phyloP scores from a whole-genome alignment of 2,888 invertebrate species.

The Blastobasis lacticolella region DNA sequence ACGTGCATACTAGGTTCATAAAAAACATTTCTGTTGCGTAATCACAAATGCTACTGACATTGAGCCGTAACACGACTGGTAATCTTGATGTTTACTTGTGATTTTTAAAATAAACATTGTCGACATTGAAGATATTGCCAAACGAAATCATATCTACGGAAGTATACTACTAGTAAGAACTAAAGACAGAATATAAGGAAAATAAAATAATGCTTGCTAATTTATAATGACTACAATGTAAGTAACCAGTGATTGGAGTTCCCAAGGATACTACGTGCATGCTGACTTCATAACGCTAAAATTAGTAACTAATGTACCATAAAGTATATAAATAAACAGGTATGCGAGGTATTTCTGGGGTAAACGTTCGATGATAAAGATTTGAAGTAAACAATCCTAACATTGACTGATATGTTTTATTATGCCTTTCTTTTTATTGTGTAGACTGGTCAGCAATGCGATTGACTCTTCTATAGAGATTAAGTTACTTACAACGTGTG shows the following conservation, averaged over 20 bases:
- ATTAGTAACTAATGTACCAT: constrained; percentile 49
- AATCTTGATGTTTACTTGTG: constrained; percentile 32
- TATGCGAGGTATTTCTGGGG: constrained; percentile 37
- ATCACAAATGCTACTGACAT: constrained; percentile 29
- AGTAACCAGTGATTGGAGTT: constrained; percentile 21
- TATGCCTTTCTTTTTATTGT: background rate
- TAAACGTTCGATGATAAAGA: constrained; percentile 36
- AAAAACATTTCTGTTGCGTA: constrained; percentile 24
- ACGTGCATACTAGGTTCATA: constrained; percentile 2
- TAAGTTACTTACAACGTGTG: constrained; percentile 88
- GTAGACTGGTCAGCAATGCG: no score
- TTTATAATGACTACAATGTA: constrained; percentile 19
- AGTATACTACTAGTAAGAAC: constrained; percentile 25
- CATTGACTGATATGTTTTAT: constrained; percentile 1
- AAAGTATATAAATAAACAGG: constrained; percentile 45
- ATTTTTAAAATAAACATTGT: constrained; percentile 36
- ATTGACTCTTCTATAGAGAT: no score
- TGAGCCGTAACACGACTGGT: constrained; percentile 28
- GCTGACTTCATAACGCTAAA: constrained; percentile 55
- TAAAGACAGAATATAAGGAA: constrained; percentile 12
- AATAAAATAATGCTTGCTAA: no score
- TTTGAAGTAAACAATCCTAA: constrained; percentile 21
- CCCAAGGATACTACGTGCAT: constrained; percentile 54
- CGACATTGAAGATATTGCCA: constrained; percentile 37
- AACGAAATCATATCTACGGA: constrained; percentile 29